phyloP scores from a whole-genome alignment of 2,888 invertebrate genomes.

The Halictus quadricinctus region DNA sequence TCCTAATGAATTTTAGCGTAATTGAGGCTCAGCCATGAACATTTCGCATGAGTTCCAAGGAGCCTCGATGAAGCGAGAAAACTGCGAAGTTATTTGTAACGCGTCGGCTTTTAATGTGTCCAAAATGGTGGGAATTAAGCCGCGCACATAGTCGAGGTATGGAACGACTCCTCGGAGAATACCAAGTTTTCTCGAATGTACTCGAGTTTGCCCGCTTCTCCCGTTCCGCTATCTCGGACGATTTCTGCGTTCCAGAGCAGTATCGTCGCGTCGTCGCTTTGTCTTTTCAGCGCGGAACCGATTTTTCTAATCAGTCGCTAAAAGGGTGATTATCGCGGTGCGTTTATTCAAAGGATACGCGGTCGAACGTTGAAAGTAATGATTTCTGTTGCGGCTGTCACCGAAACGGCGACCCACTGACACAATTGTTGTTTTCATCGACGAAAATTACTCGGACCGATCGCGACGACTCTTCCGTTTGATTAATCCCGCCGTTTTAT shows the following conservation, averaged over 20 bases:
- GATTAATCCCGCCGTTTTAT: not conserved
- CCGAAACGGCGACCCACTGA: not conserved
- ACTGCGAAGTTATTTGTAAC: not conserved
- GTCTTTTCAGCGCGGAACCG: not conserved
- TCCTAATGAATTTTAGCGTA: not conserved
- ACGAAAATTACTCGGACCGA: not conserved
- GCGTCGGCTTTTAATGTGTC: constrained; percentile 16
- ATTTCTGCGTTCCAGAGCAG: not conserved
- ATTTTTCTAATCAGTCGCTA: not conserved
- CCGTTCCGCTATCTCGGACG: not conserved
- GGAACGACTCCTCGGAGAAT: not conserved
- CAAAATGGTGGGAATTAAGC: constrained; percentile 35
- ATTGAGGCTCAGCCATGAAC: not conserved
- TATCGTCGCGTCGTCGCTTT: not conserved
- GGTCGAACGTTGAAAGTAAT: not conserved
- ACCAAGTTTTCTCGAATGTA: constrained; percentile 10
- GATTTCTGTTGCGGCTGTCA: not conserved
- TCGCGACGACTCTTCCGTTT: constrained; percentile 2
- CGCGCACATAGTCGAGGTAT: not conserved
- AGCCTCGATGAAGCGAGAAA: not conserved
- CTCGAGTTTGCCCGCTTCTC: constrained; percentile 1
- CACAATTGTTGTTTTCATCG: constrained; percentile 11
- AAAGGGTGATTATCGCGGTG: not conserved
- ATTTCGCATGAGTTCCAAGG: not conserved
- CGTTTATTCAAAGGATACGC: not conserved